A percentile compares a stretch with the other conserved stretches of the same genome.
Evolutionary conservation across 2,888 invertebrate genomes (phyloP).

Genomic region (Toxonevra muliebris): DNA sequence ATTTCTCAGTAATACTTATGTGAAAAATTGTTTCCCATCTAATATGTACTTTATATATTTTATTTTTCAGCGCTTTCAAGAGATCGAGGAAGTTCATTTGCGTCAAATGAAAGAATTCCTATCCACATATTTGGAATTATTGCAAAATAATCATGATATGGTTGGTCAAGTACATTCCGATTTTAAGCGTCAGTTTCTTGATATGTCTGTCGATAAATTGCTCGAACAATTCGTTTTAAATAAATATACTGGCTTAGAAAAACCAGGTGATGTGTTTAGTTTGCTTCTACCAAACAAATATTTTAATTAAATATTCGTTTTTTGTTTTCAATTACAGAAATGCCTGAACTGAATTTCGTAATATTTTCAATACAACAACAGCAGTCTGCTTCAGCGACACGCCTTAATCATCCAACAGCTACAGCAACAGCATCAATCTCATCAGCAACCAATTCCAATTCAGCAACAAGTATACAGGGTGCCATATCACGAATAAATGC

Average conservation of each 20-base stretch:
- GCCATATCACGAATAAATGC: slow-evolving; percentile 42
- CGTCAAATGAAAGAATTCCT: slow-evolving; percentile 96
- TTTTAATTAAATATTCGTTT: slow-evolving; percentile 8
- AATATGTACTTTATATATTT: background rate
- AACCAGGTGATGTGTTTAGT: slow-evolving; percentile 75
- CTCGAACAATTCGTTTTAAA: slow-evolving; percentile 90
- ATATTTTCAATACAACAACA: slow-evolving; percentile 52
- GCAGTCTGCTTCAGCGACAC: slow-evolving; percentile 44
- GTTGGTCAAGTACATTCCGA: slow-evolving; percentile 94
- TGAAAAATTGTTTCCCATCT: background rate
- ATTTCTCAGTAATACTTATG: no score
- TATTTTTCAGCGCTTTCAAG: slow-evolving; percentile 83
- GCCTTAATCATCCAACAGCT: slow-evolving; percentile 48
- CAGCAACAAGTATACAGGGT: slow-evolving; percentile 58
- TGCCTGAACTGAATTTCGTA: slow-evolving; percentile 61
- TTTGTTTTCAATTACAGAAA: slow-evolving; percentile 49
- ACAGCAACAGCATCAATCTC: slow-evolving; percentile 43
- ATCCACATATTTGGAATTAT: slow-evolving; percentile 84
- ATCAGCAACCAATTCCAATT: slow-evolving; percentile 57
- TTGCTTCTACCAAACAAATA: background rate
- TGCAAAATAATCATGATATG: slow-evolving; percentile 89
- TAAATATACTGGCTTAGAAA: slow-evolving; percentile 93
- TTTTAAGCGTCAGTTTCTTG: slow-evolving; percentile 89
- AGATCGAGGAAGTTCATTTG: slow-evolving; percentile 91
- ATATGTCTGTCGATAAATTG: slow-evolving; percentile 91